These are phyloP conservation scores for Hyphantria cunea DNA, from an alignment of 1,140 invertebrate genomes.

Conservation along the genomic window DNA sequence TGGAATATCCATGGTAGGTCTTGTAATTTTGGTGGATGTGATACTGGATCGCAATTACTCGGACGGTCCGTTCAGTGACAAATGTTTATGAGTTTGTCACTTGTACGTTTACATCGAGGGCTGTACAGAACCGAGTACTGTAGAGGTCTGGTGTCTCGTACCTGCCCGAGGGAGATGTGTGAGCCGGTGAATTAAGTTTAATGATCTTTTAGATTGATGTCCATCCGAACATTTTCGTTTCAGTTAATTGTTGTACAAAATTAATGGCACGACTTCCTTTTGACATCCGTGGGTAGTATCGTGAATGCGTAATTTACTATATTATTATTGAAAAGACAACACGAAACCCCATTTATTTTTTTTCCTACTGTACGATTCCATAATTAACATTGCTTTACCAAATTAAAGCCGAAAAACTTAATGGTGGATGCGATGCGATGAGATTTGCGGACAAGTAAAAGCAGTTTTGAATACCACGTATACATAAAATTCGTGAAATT, in stretches of 20 bases:
- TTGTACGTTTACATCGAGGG: conserved; percentile 36
- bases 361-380: no score
- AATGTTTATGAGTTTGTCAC: conserved; percentile 81
- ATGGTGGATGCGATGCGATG: no score
- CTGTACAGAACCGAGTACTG: neutral
- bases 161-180: conserved; percentile 39
- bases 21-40: conserved; percentile 43
- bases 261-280: conserved; percentile 17
- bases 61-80: conserved; percentile 69
- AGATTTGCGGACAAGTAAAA: no score
- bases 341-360: no score
- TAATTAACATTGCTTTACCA: no score
- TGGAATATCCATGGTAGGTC: conserved; percentile 33
- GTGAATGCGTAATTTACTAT: no score
- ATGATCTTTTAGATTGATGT: conserved; percentile 44
- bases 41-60: conserved; percentile 62
- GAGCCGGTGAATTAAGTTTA: conserved; percentile 30
- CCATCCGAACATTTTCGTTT: conserved; percentile 21
- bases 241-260: conserved; percentile 24
- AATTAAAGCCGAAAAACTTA: no score
- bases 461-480: no score
- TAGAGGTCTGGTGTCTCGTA: conserved; percentile 18
- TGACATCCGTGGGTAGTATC: neutral
- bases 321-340: no score
- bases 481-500: no score